These are phyloP conservation scores for Rhegmatorhina hoffmannsi DNA, from an alignment of 2,113 vertebrate species.

Conservation along the genomic window DNA sequence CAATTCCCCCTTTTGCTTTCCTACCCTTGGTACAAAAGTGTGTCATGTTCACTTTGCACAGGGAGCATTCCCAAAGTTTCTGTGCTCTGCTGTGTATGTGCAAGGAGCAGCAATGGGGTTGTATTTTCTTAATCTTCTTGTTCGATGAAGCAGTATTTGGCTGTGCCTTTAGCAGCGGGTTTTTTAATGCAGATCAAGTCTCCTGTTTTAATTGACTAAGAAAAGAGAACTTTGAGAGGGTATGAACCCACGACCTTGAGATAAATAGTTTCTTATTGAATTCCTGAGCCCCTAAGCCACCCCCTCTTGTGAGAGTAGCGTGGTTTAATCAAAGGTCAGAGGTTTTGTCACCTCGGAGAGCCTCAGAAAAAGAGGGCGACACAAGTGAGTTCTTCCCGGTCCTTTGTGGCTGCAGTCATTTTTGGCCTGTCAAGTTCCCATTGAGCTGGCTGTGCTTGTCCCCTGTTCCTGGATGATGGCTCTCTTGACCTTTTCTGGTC, in stretches of 20 bases:
- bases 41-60: neutral
- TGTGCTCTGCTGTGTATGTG: neutral
- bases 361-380: neutral
- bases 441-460: neutral
- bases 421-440: slow-evolving; percentile 34
- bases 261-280: slow-evolving; percentile 47
- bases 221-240: slow-evolving; percentile 27
- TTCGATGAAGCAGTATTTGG: neutral
- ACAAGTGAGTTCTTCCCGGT: fast-evolving
- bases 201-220: slow-evolving; percentile 42
- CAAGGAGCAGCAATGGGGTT: neutral
- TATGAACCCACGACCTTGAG: slow-evolving; percentile 51
- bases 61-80: neutral
- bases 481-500: slow-evolving; percentile 54
- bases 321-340: slow-evolving; percentile 52
- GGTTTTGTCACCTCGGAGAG: slow-evolving; percentile 15
- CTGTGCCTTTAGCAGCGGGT: neutral
- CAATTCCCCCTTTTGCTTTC: neutral
- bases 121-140: neutral
- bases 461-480: slow-evolving; percentile 15
- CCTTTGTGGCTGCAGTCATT: neutral
- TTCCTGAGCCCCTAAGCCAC: neutral
- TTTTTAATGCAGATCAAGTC: neutral
- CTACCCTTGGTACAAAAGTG: neutral
- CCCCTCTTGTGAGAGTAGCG: neutral